Evolutionary conservation across 2,888 invertebrate species (phyloP).

Genomic region (Bellardia bayeri): DNA sequence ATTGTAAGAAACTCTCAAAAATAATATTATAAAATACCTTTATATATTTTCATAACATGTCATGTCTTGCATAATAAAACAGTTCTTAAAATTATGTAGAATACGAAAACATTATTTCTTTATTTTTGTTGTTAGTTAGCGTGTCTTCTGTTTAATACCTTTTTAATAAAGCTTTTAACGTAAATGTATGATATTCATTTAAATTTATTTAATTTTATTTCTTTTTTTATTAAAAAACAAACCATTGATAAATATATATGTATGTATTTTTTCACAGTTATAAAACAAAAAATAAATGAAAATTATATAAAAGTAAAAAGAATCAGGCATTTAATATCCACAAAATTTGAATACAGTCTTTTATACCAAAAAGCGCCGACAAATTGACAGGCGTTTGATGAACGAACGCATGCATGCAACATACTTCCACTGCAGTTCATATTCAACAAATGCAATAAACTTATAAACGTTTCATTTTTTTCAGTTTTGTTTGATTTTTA

Average conservation of each 20-base stretch:
- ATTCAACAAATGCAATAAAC: constrained; percentile 70
- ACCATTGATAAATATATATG: constrained; percentile 68
- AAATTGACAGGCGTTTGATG: constrained; percentile 74
- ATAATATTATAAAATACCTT: constrained; percentile 19
- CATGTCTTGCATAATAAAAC: constrained; percentile 71
- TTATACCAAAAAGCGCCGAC: constrained; percentile 69
- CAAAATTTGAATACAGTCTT: constrained; percentile 44
- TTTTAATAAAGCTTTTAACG: constrained; percentile 74
- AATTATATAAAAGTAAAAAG: constrained; percentile 45
- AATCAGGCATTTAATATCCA: constrained; percentile 51
- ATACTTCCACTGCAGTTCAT: constrained; percentile 8
- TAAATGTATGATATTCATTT: constrained; percentile 72
- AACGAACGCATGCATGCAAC: constrained; percentile 73
- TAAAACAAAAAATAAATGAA: constrained; percentile 46
- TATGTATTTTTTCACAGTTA: constrained; percentile 64
- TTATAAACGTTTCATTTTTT: constrained; percentile 49
- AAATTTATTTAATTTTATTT: constrained; percentile 58
- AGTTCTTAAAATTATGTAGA: constrained; percentile 64
- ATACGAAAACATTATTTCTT: constrained; percentile 33
- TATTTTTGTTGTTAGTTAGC: background rate
- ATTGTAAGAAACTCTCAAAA: background rate
- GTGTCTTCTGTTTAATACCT: constrained; percentile 67
- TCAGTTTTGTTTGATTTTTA: background rate
- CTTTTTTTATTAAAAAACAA: constrained; percentile 44
- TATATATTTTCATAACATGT: constrained; percentile 64